Percentiles rank a stretch among this genome's conserved stretches.
These are phyloP conservation scores for Sphenodon punctatus DNA, from an alignment of 2,797 vertebrate genomes.

Conservation along the genomic window DNA sequence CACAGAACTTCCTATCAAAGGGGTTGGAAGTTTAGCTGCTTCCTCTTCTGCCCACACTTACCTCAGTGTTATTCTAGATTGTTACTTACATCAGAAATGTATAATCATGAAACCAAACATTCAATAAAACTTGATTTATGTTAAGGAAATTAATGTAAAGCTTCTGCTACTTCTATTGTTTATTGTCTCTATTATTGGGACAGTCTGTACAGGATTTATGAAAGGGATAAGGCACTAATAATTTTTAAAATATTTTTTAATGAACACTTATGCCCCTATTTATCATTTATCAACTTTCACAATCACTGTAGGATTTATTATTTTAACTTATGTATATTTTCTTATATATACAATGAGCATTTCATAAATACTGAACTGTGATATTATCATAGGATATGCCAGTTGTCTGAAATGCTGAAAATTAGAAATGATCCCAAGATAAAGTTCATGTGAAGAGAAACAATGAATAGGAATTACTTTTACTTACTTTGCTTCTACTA, in stretches of 20 bases:
- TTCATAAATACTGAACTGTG: not conserved
- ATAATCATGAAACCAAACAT: constrained; percentile 3
- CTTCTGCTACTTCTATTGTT: not conserved
- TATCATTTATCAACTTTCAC: not conserved
- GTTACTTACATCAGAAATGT: constrained; percentile 11
- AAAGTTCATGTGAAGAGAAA: constrained; percentile 10
- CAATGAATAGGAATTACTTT: not conserved
- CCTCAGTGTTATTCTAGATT: not conserved
- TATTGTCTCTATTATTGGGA: not conserved
- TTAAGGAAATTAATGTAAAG: constrained; percentile 13
- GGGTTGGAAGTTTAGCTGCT: not conserved
- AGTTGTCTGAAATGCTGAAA: not conserved
- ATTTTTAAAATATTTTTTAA: not conserved
- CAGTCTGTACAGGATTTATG: not conserved
- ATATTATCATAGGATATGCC: not conserved
- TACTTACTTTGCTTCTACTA: not conserved
- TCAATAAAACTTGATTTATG: constrained; percentile 21
- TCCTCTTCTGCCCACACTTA: not conserved
- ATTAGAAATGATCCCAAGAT: not conserved
- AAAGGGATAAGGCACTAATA: not conserved
- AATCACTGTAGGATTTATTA: not conserved
- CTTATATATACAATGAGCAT: not conserved
- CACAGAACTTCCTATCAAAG: not conserved
- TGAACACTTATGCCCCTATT: not conserved
- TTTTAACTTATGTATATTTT: not conserved